Base-by-base conservation (phyloP, 2,888 invertebrate species). In the Leptogaster cylindrica region DNA sequence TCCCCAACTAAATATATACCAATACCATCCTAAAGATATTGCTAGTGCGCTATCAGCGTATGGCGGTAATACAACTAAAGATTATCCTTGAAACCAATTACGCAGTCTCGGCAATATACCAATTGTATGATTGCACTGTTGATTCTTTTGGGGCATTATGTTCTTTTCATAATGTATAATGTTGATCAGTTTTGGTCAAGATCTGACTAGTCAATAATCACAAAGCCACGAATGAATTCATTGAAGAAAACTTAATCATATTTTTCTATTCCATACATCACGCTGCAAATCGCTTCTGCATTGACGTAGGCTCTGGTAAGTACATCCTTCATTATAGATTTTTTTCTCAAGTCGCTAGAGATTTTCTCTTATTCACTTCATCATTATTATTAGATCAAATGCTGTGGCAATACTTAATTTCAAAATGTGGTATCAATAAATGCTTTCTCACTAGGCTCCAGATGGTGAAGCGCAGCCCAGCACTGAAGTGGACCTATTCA, bases 391-490 rank as follows among this genome's bases (percentile, higher is more conserved):
- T n/a, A n/a, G n/a, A n/a, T n/a, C 18, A 63, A 63, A 6, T 33
- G 63, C 63, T 46, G 14, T n/a, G n/a, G 4, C 4, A 39, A 41
- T 41, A 3, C 14, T 41, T 25, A 25, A 25, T 10, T 48, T n/a
- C 12, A 25, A 12, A 48, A 48, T 25, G n/a, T 7, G 16, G 18
- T 14, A 16, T 51, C 18, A 46, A 46, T 18, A 6, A 25, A 50
- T 23, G 8, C 52, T 12, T n/a, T 20, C 14, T 36, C 10, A 18
- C 41, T 20, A 97, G 97, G 97, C 96, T 69, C 97, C 97, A 0
- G 96, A 97, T 80, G 98, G 98, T 51, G 98, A 99, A 81, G 92
- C 90, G 73, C 99, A 99, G 79, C 99, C 99, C 8, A 96, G 95
- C 77, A 98, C 98, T 10, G 98, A 99, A 83, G 99, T 99, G 46